phyloP scores from a whole-genome alignment of 2,888 invertebrate genomes.

The Zele albiditarsus region DNA sequence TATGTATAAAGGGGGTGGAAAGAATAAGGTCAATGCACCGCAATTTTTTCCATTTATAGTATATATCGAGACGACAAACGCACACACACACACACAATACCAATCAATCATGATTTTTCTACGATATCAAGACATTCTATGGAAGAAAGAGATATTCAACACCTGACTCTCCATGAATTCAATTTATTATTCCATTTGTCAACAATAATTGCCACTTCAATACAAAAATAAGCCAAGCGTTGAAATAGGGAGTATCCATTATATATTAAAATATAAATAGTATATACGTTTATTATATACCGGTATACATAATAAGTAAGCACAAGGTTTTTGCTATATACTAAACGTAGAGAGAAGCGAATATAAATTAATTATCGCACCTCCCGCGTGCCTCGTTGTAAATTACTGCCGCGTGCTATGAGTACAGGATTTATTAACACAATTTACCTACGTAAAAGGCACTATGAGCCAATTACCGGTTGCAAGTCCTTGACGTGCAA shows the following conservation, averaged over 20 bases:
- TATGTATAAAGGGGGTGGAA: no score
- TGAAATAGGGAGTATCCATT: no score
- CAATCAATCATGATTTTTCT: no score
- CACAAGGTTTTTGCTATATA: not conserved
- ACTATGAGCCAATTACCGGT: slow-evolving; percentile 60
- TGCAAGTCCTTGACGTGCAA: slow-evolving; percentile 44
- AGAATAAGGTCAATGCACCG: no score
- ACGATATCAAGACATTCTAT: no score
- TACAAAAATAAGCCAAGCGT: slow-evolving; percentile 24
- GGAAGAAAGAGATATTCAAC: not conserved
- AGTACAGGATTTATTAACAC: slow-evolving; percentile 63
- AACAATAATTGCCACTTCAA: no score
- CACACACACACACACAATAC: no score
- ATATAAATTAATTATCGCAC: slow-evolving; percentile 62
- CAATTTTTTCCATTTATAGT: no score
- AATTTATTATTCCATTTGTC: not conserved
- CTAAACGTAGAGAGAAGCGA: slow-evolving; percentile 21
- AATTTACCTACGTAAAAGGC: slow-evolving; percentile 63
- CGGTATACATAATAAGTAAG: not conserved
- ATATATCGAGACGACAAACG: no score
- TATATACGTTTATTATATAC: not conserved
- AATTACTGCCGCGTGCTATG: slow-evolving; percentile 49
- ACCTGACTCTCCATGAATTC: not conserved
- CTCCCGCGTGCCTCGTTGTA: slow-evolving; percentile 48
- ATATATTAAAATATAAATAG: no score